These are phyloP conservation scores for Drosophila diplacantha DNA, from an alignment of 2,888 invertebrate genomes.

Conservation along the genomic window DNA sequence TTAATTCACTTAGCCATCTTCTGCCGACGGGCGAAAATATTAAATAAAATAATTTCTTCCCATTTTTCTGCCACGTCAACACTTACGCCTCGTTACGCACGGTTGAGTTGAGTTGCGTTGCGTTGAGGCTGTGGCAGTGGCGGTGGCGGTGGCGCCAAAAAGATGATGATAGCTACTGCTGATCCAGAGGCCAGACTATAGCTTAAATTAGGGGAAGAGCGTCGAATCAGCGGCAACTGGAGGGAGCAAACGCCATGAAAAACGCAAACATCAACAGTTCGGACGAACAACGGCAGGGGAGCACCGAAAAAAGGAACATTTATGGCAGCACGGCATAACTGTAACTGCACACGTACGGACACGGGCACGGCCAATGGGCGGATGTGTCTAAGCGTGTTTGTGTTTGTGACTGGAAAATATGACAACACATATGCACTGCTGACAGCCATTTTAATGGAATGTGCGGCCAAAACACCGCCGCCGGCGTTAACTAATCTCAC, in stretches of 20 bases:
- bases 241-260: constrained; percentile 50
- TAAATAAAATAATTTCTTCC: constrained; percentile 61
- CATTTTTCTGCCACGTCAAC: constrained; percentile 73
- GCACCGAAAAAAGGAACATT: constrained; percentile 46
- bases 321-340: constrained; percentile 57
- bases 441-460: constrained; percentile 73
- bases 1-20: constrained; percentile 53
- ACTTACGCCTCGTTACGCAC: constrained; percentile 70
- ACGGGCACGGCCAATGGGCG: constrained; percentile 12
- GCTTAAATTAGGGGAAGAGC: constrained; percentile 51
- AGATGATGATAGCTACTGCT: constrained; percentile 41
- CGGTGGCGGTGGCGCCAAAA: constrained; percentile 18
- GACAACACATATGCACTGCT: constrained; percentile 65
- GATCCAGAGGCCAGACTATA: constrained; percentile 19
- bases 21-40: constrained; percentile 44
- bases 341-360: constrained; percentile 48
- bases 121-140: background rate
- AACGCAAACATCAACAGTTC: constrained; percentile 73
- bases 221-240: constrained; percentile 48
- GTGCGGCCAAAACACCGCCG: constrained; percentile 51
- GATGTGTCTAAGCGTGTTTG: constrained; percentile 10
- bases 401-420: constrained; percentile 48
- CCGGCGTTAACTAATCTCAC: constrained; percentile 46
- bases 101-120: constrained; percentile 30
- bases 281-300: constrained; percentile 56